These are phyloP conservation scores for Drosophila melanosoma DNA, from an alignment of 2,888 invertebrate genomes.

Conservation along the genomic window DNA sequence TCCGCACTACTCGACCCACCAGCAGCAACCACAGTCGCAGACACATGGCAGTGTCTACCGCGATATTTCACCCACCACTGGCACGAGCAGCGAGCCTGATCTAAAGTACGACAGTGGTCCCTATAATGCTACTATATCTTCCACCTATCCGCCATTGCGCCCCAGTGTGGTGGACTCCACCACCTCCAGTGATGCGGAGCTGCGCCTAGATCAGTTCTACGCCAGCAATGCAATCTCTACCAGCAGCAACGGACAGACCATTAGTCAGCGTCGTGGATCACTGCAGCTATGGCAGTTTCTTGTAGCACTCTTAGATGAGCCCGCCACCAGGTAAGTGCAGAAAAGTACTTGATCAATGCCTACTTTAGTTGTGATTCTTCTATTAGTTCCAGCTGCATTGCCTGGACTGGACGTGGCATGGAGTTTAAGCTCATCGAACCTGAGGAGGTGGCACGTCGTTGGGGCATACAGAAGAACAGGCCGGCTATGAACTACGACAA, in stretches of 20 bases:
- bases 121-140: slow-evolving; percentile 83
- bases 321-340: slow-evolving; percentile 85
- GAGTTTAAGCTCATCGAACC: slow-evolving; percentile 98
- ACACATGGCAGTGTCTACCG: slow-evolving; percentile 57
- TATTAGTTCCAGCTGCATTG: slow-evolving; percentile 91
- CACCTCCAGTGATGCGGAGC: slow-evolving; percentile 83
- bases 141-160: slow-evolving; percentile 82
- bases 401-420: slow-evolving; percentile 97
- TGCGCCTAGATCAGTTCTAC: slow-evolving; percentile 83
- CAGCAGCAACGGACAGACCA: slow-evolving; percentile 75
- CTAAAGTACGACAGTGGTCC: slow-evolving; percentile 83
- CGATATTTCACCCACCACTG: slow-evolving; percentile 76
- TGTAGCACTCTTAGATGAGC: slow-evolving; percentile 91
- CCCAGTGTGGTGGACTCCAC: slow-evolving; percentile 81
- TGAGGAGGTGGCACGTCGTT: slow-evolving; percentile 97
- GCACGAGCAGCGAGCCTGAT: slow-evolving; percentile 65
- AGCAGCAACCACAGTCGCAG: slow-evolving; percentile 68
- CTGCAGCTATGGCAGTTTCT: slow-evolving; percentile 98
- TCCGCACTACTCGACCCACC: slow-evolving; percentile 62
- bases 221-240: slow-evolving; percentile 80
- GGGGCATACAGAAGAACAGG: slow-evolving; percentile 98
- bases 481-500: slow-evolving; percentile 99
- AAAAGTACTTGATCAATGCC: neutral
- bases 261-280: slow-evolving; percentile 90
- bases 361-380: neutral